A percentile compares a stretch with the other conserved stretches of the same genome.
phyloP scores from a whole-genome alignment of 2,888 invertebrate species.

The Flexamia atlantica region DNA sequence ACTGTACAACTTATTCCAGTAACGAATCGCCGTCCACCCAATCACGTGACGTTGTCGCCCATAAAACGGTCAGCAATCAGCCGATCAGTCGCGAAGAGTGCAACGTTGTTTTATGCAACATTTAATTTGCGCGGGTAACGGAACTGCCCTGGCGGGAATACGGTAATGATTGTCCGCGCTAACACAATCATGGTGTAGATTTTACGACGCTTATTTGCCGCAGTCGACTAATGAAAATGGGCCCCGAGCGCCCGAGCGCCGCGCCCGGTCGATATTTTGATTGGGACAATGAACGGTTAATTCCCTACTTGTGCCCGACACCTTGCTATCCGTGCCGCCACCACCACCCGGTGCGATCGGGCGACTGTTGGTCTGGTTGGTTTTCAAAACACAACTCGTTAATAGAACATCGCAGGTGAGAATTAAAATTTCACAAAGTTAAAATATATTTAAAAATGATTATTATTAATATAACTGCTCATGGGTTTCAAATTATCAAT shows the following conservation, averaged over 20 bases:
- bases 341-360: neutral
- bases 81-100: constrained; percentile 45
- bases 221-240: constrained; percentile 58
- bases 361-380: no score
- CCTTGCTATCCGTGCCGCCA: neutral
- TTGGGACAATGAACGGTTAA: constrained; percentile 50
- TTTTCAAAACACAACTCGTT: no score
- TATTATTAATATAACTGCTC: no score
- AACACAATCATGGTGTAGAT: constrained; percentile 55
- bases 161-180: constrained; percentile 48
- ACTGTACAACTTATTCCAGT: neutral
- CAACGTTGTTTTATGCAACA: constrained; percentile 56
- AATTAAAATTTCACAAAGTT: no score
- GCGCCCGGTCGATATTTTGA: constrained; percentile 52
- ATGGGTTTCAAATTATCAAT: no score
- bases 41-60: constrained; percentile 12
- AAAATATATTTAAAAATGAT: no score
- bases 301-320: constrained; percentile 40
- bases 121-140: constrained; percentile 42
- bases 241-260: constrained; percentile 11
- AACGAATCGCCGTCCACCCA: neutral
- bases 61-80: constrained; percentile 9
- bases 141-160: constrained; percentile 39
- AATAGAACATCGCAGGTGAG: no score
- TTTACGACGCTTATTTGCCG: constrained; percentile 50